Evolutionary conservation across 2,113 vertebrate species (phyloP).

Genomic region (Holacanthus passer): DNA sequence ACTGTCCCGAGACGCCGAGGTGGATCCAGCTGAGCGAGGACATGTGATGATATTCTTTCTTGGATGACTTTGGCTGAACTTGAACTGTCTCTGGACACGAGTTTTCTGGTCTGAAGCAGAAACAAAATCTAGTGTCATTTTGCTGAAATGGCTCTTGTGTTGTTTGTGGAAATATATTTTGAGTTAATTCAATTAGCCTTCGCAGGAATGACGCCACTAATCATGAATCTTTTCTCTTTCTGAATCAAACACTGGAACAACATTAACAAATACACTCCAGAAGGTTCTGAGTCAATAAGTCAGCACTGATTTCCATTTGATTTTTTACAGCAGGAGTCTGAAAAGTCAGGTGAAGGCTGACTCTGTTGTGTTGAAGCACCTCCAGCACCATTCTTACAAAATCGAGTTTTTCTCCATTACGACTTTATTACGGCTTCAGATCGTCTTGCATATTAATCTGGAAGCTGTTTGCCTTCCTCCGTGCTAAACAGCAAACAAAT

Average conservation of each 20-base stretch:
- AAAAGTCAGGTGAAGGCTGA: not conserved
- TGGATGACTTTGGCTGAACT: constrained; percentile 19
- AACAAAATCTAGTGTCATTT: not conserved
- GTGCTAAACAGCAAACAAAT: not conserved
- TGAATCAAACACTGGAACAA: not conserved
- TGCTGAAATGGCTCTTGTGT: not conserved
- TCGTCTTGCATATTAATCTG: constrained; percentile 5
- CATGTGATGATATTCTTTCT: not conserved
- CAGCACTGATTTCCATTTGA: not conserved
- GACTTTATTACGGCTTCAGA: not conserved
- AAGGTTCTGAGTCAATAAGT: not conserved
- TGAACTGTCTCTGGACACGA: not conserved
- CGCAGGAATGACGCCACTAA: not conserved
- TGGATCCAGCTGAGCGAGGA: constrained; percentile 5
- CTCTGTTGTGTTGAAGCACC: not conserved
- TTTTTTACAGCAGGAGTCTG: not conserved
- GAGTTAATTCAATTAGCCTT: not conserved
- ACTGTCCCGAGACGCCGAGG: not conserved
- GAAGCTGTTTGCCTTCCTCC: constrained; percentile 19
- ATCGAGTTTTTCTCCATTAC: constrained; percentile 23
- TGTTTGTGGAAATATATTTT: not conserved
- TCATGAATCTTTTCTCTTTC: not conserved
- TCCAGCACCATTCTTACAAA: not conserved
- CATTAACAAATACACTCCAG: not conserved
- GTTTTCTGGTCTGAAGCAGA: not conserved